Percentiles rank a stretch among this genome's conserved stretches.
Conservation (phyloP, 1,140 invertebrate species). For the Meloidogyne hapla region DNA sequence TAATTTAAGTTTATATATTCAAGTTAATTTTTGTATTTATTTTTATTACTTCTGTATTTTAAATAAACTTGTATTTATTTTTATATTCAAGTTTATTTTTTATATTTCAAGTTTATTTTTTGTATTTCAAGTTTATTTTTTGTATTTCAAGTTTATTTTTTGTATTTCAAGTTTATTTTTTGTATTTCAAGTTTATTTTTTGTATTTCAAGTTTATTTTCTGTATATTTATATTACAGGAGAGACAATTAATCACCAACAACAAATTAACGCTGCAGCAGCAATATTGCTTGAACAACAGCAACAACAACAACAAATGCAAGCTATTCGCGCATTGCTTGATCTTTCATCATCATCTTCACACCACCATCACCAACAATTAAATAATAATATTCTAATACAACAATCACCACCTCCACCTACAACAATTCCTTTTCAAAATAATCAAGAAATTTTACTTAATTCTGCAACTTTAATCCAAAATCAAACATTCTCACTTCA, state of each 20-base stretch:
- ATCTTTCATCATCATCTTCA: slow-evolving; percentile 11
- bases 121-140: neutral
- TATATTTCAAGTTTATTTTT: too few relatives aligned
- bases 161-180: neutral
- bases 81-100: neutral
- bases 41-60: neutral
- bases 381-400: neutral
- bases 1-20: neutral
- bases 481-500: neutral
- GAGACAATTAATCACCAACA: neutral
- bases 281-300: slow-evolving; percentile 8
- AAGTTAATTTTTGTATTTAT: neutral
- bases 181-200: slow-evolving; percentile 4
- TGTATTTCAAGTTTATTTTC: neutral
- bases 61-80: too few relatives aligned
- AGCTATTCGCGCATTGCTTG: slow-evolving; percentile 18
- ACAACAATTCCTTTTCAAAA: neutral
- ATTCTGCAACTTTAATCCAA: neutral
- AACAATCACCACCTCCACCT: neutral
- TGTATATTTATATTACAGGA: neutral
- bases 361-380: neutral
- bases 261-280: slow-evolving; percentile 2
- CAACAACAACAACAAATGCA: slow-evolving; percentile 23
- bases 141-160: neutral
- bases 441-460: slow-evolving; percentile 2